Conservation (phyloP, 2,888 invertebrate species). For the Scaptomyza reducta region DNA sequence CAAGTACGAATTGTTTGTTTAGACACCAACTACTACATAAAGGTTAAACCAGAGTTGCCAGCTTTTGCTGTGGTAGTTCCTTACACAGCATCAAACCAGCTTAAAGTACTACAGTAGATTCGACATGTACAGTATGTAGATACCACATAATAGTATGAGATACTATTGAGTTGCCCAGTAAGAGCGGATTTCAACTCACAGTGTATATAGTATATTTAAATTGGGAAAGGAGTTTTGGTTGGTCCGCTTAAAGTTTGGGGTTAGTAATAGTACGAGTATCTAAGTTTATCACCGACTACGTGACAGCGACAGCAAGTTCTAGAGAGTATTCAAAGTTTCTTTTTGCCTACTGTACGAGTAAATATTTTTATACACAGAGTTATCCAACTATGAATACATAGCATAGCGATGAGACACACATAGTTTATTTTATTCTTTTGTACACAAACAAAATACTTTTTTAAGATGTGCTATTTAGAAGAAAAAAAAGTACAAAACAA, state of each 20-base stretch:
- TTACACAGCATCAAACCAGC: slow-evolving; percentile 8
- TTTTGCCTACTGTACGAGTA: slow-evolving; percentile 12
- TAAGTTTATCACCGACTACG: slow-evolving; percentile 24
- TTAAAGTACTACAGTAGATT: slow-evolving; percentile 21
- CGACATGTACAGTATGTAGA: background rate
- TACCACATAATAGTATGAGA: slow-evolving; percentile 6
- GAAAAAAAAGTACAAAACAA: slow-evolving; percentile 5
- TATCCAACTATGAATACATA: slow-evolving; percentile 30
- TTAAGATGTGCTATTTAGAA: slow-evolving; percentile 8
- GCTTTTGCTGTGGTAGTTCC: slow-evolving; percentile 2
- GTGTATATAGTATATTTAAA: slow-evolving; percentile 5
- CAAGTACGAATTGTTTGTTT: slow-evolving; percentile 25
- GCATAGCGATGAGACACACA: slow-evolving; percentile 38
- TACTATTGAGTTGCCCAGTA: slow-evolving; percentile 16
- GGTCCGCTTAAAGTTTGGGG: slow-evolving; percentile 8
- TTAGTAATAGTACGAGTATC: slow-evolving; percentile 23
- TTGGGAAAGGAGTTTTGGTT: background rate
- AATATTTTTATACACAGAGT: slow-evolving; percentile 33
- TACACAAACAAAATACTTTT: slow-evolving; percentile 33
- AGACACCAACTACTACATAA: slow-evolving; percentile 42
- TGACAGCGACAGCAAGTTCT: slow-evolving; percentile 21
- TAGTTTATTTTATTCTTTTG: slow-evolving; percentile 12
- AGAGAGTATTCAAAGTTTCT: slow-evolving; percentile 13
- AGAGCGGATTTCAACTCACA: background rate
- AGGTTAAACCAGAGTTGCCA: slow-evolving; percentile 19